Percentiles rank a stretch among this genome's conserved stretches.
phyloP scores from a whole-genome alignment of 1,140 invertebrate genomes.

The Dysdera silvatica region DNA sequence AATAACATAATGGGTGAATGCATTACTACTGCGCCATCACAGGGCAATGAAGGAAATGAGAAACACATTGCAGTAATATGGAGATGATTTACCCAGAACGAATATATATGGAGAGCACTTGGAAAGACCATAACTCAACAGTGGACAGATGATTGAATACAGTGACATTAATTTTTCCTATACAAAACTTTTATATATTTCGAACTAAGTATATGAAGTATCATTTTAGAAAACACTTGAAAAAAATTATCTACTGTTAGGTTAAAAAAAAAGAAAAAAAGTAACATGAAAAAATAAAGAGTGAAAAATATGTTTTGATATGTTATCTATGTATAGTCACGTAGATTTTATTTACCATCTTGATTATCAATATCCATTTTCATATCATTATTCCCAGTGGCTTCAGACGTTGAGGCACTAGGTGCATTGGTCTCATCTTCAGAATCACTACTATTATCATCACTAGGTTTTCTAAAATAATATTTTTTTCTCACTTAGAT shows the following conservation, averaged over 20 bases:
- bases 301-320: background rate
- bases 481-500: too few relatives aligned
- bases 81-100: too few relatives aligned
- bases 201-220: background rate
- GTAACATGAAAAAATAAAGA: background rate
- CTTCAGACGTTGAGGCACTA: constrained; percentile 36
- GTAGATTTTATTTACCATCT: constrained; percentile 42
- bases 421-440: constrained; percentile 43
- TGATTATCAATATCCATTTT: constrained; percentile 49
- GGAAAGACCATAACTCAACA: too few relatives aligned
- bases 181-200: too few relatives aligned
- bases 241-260: background rate
- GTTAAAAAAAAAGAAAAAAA: background rate
- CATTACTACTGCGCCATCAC: too few relatives aligned
- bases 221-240: background rate
- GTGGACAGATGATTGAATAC: too few relatives aligned
- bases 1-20: too few relatives aligned
- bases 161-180: too few relatives aligned
- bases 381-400: too few relatives aligned
- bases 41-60: too few relatives aligned
- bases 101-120: too few relatives aligned
- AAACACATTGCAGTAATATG: too few relatives aligned
- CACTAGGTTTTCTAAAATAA: constrained; percentile 34
- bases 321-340: background rate
- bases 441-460: constrained; percentile 37